phyloP scores from a whole-genome alignment of 37 sponge, comb jelly and placozoan species.

The Spongilla lacustris region DNA sequence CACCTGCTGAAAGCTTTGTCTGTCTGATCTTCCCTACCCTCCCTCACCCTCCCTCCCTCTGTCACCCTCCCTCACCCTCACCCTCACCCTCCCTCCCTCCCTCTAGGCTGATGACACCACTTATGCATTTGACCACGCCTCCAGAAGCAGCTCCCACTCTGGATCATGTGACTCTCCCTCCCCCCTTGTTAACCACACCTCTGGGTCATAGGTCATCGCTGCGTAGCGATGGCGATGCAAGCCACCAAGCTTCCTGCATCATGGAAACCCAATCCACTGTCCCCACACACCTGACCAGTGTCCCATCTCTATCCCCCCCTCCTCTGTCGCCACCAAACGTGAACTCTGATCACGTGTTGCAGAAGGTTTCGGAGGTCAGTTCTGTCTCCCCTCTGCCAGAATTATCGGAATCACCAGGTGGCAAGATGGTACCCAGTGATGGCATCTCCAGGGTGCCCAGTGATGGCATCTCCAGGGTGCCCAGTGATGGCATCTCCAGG shows the following conservation, averaged over 20 bases:
- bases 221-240: not conserved
- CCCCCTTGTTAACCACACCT: not conserved
- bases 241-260: not conserved
- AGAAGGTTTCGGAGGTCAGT: not conserved
- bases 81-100: not conserved
- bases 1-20: not conserved
- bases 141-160: not conserved
- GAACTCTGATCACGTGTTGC: not conserved
- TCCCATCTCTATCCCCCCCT: not conserved
- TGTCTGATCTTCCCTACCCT: too few species aligned
- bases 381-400: not conserved
- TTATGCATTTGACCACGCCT: not conserved
- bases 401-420: too few species aligned
- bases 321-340: not conserved
- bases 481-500: too few species aligned
- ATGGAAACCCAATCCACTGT: not conserved
- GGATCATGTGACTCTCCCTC: not conserved
- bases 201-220: not conserved
- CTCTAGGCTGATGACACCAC: not conserved
- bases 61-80: too few species aligned
- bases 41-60: too few species aligned
- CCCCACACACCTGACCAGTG: not conserved
- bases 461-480: not conserved
- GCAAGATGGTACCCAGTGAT: too few species aligned
- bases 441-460: too few species aligned